phyloP scores from a whole-genome alignment of 2,113 vertebrate genomes.

The Tylochromis polylepis region DNA sequence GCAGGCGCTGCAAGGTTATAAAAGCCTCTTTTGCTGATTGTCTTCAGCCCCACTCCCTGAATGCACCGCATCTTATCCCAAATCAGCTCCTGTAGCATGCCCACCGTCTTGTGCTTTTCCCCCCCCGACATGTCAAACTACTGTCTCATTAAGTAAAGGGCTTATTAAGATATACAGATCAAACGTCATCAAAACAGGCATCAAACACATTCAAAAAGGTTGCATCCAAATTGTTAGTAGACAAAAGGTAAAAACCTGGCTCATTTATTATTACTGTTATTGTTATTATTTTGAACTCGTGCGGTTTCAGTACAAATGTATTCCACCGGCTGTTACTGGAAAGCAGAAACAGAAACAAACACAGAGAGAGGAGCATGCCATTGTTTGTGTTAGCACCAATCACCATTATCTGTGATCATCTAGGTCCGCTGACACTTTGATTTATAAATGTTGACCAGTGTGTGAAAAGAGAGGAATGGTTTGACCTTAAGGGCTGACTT shows the following conservation, averaged over 20 bases:
- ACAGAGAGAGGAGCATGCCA: conserved; percentile 23
- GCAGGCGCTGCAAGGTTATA: conserved; percentile 6
- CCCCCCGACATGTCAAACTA: conserved; percentile 31
- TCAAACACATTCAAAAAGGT: conserved; percentile 20
- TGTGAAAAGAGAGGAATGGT: conserved; percentile 52
- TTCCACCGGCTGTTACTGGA: conserved; percentile 12
- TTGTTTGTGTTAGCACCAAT: conserved; percentile 11
- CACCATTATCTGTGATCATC: neutral
- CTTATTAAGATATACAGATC: conserved; percentile 67
- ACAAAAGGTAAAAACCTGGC: neutral
- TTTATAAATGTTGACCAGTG: conserved; percentile 36
- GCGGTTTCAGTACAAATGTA: neutral
- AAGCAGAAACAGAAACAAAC: conserved; percentile 38
- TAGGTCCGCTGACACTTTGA: conserved; percentile 20
- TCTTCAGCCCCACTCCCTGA: neutral
- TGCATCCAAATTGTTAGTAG: conserved; percentile 26
- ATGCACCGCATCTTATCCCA: conserved; percentile 7
- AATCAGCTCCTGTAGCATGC: conserved; percentile 46
- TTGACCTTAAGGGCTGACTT: conserved; percentile 74
- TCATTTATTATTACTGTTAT: neutral
- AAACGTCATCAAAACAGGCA: conserved; percentile 48
- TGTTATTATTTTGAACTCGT: neutral
- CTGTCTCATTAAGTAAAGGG: conserved; percentile 74
- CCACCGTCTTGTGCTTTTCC: conserved; percentile 34
- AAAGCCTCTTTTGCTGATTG: neutral